Percentiles rank a stretch among this genome's conserved stretches.
Conservation (phyloP, 2,888 invertebrate species). For the Meghimatium bilineatum region DNA sequence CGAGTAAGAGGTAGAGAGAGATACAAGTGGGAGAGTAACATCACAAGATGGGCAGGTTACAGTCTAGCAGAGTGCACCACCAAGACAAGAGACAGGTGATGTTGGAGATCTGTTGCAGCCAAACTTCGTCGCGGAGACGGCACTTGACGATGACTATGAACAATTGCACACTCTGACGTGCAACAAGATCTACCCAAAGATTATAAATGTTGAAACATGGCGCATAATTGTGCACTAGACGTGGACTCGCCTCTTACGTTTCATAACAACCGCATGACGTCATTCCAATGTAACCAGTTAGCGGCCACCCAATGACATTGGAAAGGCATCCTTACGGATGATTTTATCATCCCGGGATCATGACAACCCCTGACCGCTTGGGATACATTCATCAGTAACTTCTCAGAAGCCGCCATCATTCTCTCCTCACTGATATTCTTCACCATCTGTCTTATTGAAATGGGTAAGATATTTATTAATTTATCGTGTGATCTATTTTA, state of each 20-base stretch:
- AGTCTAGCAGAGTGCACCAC: too few species aligned
- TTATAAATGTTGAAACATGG: neutral
- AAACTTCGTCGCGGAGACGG: too few species aligned
- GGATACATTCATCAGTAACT: conserved; percentile 5
- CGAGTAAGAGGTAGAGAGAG: too few species aligned
- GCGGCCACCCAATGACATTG: conserved; percentile 19
- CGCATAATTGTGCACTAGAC: neutral
- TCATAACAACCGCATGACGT: conserved; percentile 35
- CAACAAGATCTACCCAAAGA: too few species aligned
- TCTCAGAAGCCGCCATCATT: conserved; percentile 34
- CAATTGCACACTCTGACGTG: too few species aligned
- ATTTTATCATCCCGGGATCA: conserved; percentile 31
- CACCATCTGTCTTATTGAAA: conserved; percentile 39
- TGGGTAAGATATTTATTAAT: conserved; percentile 29
- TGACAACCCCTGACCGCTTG: neutral
- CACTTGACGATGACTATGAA: too few species aligned
- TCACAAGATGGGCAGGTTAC: too few species aligned
- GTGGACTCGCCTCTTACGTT: neutral
- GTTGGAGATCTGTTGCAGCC: too few species aligned
- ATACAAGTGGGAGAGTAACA: too few species aligned
- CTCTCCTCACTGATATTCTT: conserved; percentile 40
- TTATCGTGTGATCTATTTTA: too few species aligned
- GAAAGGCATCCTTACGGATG: conserved; percentile 27
- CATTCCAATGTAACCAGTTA: neutral
- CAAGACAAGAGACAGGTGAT: too few species aligned